These are phyloP conservation scores for Phoenicopterus ruber DNA, from an alignment of 2,113 vertebrate genomes.

Conservation along the genomic window DNA sequence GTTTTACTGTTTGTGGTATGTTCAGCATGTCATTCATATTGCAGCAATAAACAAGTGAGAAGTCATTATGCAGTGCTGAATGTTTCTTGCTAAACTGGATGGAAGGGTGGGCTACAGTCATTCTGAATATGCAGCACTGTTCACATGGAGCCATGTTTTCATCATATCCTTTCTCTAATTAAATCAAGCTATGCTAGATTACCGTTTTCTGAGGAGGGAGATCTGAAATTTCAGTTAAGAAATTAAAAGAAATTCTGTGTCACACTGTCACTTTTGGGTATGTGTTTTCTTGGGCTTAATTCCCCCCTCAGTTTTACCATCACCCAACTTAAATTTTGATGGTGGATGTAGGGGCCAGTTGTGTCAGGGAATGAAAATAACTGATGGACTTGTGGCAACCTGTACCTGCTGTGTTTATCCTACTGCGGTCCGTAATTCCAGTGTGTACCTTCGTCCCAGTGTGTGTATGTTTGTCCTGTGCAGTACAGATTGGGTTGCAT, in stretches of 20 bases:
- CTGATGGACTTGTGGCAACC: neutral
- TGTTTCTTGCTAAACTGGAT: neutral
- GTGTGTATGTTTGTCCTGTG: fast-evolving
- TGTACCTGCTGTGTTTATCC: neutral
- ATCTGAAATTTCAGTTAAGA: neutral
- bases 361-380: neutral
- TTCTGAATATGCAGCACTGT: neutral
- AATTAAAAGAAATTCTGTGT: neutral
- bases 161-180: neutral
- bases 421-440: neutral
- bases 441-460: neutral
- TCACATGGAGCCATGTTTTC: neutral
- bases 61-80: neutral
- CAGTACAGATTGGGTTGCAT: neutral
- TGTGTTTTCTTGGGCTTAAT: neutral
- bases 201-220: neutral
- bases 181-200: neutral
- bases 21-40: constrained; percentile 14
- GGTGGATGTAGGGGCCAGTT: neutral
- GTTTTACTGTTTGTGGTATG: neutral
- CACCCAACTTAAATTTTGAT: neutral
- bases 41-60: neutral
- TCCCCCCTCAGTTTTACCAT: neutral
- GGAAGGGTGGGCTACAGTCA: neutral
- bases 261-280: neutral